Conservation (phyloP, 2,888 invertebrate genomes). For the Reticulitermes lucifugus region DNA sequence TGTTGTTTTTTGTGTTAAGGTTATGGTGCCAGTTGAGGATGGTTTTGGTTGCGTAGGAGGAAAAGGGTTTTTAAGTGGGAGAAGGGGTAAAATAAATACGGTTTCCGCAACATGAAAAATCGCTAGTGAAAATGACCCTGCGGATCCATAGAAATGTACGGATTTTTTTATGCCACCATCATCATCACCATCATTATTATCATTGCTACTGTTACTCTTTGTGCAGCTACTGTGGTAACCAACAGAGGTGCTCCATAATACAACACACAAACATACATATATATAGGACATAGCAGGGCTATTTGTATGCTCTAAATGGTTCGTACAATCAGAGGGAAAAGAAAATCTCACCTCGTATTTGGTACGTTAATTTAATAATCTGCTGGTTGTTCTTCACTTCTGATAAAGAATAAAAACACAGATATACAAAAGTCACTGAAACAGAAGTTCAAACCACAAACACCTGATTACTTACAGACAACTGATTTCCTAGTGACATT, state of each 20-base stretch:
- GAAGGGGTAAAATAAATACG: constrained; percentile 15
- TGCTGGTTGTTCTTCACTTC: not conserved
- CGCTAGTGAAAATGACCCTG: constrained; percentile 47
- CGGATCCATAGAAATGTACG: constrained; percentile 41
- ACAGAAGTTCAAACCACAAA: too few species aligned
- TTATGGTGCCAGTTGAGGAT: constrained; percentile 26
- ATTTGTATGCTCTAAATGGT: constrained; percentile 27
- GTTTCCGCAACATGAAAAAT: constrained; percentile 43
- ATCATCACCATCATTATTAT: constrained; percentile 34
- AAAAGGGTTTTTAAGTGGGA: constrained; percentile 10
- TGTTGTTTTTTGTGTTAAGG: constrained; percentile 1
- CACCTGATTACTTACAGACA: too few species aligned
- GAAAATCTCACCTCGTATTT: not conserved
- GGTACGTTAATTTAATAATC: not conserved
- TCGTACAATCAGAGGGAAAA: constrained; percentile 18
- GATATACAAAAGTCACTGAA: not conserved
- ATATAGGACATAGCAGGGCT: constrained; percentile 18
- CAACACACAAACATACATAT: not conserved
- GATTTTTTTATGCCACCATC: constrained; percentile 34
- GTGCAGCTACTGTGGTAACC: constrained; percentile 19
- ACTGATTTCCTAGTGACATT: too few species aligned
- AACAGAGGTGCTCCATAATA: constrained; percentile 20
- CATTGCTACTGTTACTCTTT: constrained; percentile 24
- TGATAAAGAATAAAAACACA: not conserved
- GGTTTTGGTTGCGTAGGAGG: not conserved